Evolutionary conservation across 2,888 invertebrate species (phyloP), one percentile per base, ranked within the genome.

Genomic region (Nemotelus pantherinus): DNA sequence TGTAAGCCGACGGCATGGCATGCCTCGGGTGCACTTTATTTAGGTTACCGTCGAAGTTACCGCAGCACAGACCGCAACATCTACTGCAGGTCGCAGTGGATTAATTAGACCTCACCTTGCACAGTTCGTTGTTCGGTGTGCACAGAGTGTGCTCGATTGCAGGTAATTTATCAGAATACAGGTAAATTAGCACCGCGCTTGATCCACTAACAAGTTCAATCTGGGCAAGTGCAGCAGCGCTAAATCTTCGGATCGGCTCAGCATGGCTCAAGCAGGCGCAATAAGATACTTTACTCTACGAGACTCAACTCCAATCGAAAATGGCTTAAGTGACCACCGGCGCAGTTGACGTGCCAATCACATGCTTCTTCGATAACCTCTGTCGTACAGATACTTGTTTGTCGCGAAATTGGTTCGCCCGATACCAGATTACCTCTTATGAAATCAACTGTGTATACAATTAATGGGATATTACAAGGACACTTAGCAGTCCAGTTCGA

Each of bases 81-180:
- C 55, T 53, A 70, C 70, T n/a, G 41, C 44, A 53, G 39, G 50
- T 50, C 50, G 68, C 68, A n/a, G 70, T 44, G 47, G 70, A 70
- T 70, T 70, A 70, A 70, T 70, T 70, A 70, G 70, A 70, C 70
- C 70, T 48, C 67, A 67, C 67, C 67, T 70, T 50, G n/a, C 67
- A 25, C 50, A 50, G 70, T 70, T 55, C 44, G 44, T 6, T 39
- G 55, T 70, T 47, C 53, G 68, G 45, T 45, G 41, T 70, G 25
- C 65, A 70, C 5, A 41, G 53, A 70, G 70, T 55, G 70, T 55
- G 53, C 47, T 43, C 53, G 70, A 70, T 70, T 70, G 25, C 55
- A 53, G 70, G 70, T 70, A 70, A 70, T 70, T 70, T 70, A 70
- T 70, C 70, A 70, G 70, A 70, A 70, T 70, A 68, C 68, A 53